These are phyloP conservation scores for Pogonomyrmex californicus DNA, from an alignment of 1,140 invertebrate genomes.

Conservation along the genomic window DNA sequence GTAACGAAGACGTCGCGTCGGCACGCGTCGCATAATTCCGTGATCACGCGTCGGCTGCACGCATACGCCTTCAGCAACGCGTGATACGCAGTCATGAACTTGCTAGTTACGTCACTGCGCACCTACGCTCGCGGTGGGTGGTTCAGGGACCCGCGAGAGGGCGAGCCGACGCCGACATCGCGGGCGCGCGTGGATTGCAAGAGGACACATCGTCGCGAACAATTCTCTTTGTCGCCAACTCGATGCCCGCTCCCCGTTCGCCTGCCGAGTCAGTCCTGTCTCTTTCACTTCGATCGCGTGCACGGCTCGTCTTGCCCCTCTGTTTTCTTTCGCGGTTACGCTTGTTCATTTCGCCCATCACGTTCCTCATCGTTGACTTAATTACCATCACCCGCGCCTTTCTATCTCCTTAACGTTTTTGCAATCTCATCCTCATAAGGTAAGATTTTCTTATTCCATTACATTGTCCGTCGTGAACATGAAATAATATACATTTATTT, in stretches of 20 bases:
- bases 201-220: background rate
- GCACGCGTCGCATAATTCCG: no score
- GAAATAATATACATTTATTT: background rate
- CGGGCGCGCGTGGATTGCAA: background rate
- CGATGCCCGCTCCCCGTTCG: background rate
- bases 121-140: background rate
- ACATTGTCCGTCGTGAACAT: background rate
- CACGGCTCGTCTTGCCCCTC: background rate
- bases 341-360: background rate
- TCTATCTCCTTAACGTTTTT: background rate
- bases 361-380: background rate
- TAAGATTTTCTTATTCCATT: background rate
- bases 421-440: background rate
- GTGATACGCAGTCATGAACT: background rate
- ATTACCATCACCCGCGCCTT: background rate
- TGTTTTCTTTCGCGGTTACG: background rate
- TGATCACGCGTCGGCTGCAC: no score
- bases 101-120: conserved; percentile 17
- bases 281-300: background rate
- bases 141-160: conserved; percentile 4
- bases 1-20: no score
- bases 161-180: conserved; percentile 17
- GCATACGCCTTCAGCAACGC: no score
- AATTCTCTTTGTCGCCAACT: conserved; percentile 3
- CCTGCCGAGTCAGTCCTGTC: background rate